Conservation (phyloP, 1,140 invertebrate species). For the Apis cerana region DNA sequence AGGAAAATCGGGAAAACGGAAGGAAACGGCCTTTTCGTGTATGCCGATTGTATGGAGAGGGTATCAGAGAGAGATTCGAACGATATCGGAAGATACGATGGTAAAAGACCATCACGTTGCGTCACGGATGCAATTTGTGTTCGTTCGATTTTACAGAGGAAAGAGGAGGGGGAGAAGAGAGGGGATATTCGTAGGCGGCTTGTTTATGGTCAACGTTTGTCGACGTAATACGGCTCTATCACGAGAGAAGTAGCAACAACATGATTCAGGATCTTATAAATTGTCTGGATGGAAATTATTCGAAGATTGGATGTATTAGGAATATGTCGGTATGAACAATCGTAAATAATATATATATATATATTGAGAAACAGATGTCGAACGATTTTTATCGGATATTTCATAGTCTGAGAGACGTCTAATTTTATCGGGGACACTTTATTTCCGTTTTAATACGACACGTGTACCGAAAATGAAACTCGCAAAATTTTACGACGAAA, state of each 20-base stretch:
- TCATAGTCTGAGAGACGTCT: not conserved
- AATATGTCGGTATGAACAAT: too few relatives aligned
- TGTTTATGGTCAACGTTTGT: slow-evolving; percentile 69
- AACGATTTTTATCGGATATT: not conserved
- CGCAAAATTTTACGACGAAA: slow-evolving; percentile 54
- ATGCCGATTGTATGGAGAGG: too few relatives aligned
- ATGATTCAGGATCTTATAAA: not conserved
- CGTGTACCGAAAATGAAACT: not conserved
- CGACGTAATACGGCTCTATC: slow-evolving; percentile 57
- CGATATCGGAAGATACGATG: not conserved
- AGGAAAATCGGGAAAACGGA: not conserved
- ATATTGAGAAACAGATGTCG: too few relatives aligned
- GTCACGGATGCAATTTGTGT: slow-evolving; percentile 32
- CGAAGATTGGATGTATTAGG: not conserved
- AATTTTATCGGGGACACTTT: not conserved
- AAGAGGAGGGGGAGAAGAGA: not conserved
- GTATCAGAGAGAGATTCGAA: too few relatives aligned
- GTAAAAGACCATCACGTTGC: slow-evolving; percentile 5
- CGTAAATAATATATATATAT: not conserved
- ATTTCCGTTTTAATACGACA: not conserved
- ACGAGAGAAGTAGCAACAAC: slow-evolving; percentile 41
- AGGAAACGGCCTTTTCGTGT: not conserved
- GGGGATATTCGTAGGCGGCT: slow-evolving; percentile 19
- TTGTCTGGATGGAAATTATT: not conserved
- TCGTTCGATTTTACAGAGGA: slow-evolving; percentile 1